These are phyloP conservation scores for honey bee (Apis mellifera) DNA, from an alignment of 1,140 invertebrate genomes.

Conservation along the genomic window DNA sequence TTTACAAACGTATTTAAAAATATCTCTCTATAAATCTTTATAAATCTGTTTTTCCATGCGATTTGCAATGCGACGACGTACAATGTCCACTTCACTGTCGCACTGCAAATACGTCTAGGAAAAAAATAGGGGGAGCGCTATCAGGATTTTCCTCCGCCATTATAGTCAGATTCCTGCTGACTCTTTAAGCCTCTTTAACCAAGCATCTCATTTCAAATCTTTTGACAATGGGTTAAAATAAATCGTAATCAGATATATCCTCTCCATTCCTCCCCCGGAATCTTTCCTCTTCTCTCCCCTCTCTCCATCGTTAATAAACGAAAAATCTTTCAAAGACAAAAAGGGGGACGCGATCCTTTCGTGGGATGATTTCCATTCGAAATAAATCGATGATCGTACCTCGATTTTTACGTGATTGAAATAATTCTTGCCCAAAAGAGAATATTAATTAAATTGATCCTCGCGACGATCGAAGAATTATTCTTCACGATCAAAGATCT, in stretches of 20 bases:
- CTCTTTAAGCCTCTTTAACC: slow-evolving; percentile 2
- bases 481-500: no score
- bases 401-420: background rate
- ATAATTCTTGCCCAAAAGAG: no score
- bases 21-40: background rate
- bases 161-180: slow-evolving; percentile 6
- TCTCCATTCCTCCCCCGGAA: background rate
- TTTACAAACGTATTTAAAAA: background rate
- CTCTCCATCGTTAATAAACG: background rate
- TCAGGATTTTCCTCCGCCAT: slow-evolving; percentile 12
- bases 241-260: slow-evolving; percentile 27
- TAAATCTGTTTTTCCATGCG: slow-evolving; percentile 10
- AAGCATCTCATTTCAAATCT: slow-evolving; percentile 12
- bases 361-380: background rate
- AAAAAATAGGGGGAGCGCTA: background rate
- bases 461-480: background rate
- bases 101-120: slow-evolving; percentile 23
- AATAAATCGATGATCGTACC: background rate
- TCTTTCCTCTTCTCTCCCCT: background rate
- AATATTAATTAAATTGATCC: no score
- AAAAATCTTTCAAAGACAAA: background rate
- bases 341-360: background rate
- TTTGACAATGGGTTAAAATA: slow-evolving; percentile 1
- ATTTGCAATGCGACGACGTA: background rate
- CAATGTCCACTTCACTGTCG: slow-evolving; percentile 1